A percentile compares a stretch with the other conserved stretches of the same genome.
phyloP scores from a whole-genome alignment of 2,113 vertebrate species.

The Eulacestoma nigropectus region DNA sequence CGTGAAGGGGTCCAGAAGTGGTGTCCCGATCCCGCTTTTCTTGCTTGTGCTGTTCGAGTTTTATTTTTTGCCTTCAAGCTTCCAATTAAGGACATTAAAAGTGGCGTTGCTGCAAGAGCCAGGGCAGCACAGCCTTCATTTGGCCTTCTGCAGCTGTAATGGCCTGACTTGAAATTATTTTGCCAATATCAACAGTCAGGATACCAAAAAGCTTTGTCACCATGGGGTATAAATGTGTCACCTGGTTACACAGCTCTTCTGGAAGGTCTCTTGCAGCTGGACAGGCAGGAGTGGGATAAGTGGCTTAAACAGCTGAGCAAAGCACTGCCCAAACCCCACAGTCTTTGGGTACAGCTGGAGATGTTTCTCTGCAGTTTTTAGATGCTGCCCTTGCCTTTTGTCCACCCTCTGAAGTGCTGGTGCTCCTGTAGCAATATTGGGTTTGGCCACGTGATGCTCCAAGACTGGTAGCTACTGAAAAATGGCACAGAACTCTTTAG shows the following conservation, averaged over 20 bases:
- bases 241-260: neutral
- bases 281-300: neutral
- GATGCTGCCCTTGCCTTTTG: neutral
- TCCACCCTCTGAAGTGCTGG: neutral
- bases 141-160: neutral
- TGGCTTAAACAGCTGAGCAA: neutral
- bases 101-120: neutral
- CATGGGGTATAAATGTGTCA: fast-evolving
- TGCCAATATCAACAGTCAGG: neutral
- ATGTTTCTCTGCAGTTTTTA: neutral
- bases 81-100: neutral
- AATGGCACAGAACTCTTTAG: neutral
- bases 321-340: neutral
- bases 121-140: neutral
- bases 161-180: neutral
- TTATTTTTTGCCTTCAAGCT: neutral
- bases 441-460: neutral
- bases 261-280: neutral
- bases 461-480: neutral
- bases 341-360: neutral
- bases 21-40: neutral
- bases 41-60: neutral
- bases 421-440: neutral
- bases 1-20: neutral
- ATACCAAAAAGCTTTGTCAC: neutral